Evolutionary conservation across 2,113 vertebrate genomes (phyloP).

Genomic region (Mystacornis crossleyi): DNA sequence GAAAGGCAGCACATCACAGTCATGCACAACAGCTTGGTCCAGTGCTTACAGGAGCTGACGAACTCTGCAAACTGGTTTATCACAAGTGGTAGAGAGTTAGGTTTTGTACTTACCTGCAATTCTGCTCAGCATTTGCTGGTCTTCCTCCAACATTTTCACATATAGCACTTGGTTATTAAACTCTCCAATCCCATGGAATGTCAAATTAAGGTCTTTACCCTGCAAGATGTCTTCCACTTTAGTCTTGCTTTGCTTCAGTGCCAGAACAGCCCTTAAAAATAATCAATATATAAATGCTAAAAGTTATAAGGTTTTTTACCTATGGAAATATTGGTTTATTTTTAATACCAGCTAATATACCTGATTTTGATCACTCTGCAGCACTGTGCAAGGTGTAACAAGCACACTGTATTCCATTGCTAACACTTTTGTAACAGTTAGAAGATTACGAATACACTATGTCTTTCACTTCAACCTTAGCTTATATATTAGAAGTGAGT

Average conservation of each 20-base stretch:
- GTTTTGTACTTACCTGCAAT: neutral
- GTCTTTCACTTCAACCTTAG: neutral
- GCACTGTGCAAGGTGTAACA: accelerated
- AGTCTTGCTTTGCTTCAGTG: slow-evolving; percentile 52
- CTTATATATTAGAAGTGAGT: neutral
- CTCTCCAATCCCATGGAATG: slow-evolving; percentile 38
- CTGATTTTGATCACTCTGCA: neutral
- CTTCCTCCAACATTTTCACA: slow-evolving; percentile 45
- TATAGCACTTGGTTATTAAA: slow-evolving; percentile 56
- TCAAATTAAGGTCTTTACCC: slow-evolving; percentile 20
- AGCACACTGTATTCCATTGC: neutral
- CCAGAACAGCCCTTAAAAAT: slow-evolving; percentile 34
- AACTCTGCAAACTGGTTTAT: neutral
- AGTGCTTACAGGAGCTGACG: neutral
- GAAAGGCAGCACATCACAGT: neutral
- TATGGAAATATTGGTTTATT: neutral
- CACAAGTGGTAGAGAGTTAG: neutral
- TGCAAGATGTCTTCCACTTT: slow-evolving; percentile 50
- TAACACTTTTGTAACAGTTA: neutral
- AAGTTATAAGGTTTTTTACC: neutral
- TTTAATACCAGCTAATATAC: neutral
- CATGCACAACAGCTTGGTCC: neutral
- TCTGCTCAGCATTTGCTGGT: neutral
- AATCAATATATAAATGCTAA: neutral
- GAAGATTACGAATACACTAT: neutral